Evolutionary conservation across 2,113 vertebrate genomes (phyloP).

Genomic region (Megaleporinus macrocephalus): DNA sequence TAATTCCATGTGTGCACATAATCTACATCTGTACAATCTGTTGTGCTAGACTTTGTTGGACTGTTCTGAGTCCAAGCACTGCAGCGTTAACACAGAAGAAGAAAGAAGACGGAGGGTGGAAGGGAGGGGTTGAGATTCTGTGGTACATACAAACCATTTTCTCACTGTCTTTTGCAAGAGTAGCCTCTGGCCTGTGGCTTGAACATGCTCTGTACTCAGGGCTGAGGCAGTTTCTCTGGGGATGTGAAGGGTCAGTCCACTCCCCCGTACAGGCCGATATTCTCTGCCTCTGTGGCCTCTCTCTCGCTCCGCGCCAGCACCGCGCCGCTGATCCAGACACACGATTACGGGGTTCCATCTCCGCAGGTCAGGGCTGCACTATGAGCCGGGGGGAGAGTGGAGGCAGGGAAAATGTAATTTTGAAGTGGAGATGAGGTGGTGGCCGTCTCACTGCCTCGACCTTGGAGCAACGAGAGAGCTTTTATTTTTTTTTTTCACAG

Average conservation of each 20-base stretch:
- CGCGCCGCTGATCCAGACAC: conserved; percentile 25
- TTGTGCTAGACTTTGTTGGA: too few relatives aligned
- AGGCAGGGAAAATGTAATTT: conserved; percentile 44
- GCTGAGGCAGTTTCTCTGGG: conserved; percentile 22
- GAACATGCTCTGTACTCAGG: conserved; percentile 36
- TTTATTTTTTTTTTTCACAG: neutral
- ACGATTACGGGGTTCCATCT: conserved; percentile 33
- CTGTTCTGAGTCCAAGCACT: neutral
- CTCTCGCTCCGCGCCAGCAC: neutral
- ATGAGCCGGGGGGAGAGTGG: conserved; percentile 27
- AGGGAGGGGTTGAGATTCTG: neutral
- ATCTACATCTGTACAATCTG: too few relatives aligned
- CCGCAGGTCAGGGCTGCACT: conserved; percentile 41
- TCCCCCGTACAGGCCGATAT: conserved; percentile 21
- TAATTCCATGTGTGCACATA: too few relatives aligned
- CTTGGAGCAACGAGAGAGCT: conserved; percentile 15
- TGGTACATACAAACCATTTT: conserved; percentile 24
- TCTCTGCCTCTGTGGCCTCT: conserved; percentile 7
- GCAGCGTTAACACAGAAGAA: neutral
- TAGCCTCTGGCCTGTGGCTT: conserved; percentile 39
- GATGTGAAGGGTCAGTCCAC: conserved; percentile 43
- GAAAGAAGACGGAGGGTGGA: neutral
- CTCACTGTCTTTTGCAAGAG: conserved; percentile 33
- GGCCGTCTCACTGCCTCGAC: conserved; percentile 4
- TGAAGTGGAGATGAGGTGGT: conserved; percentile 46